Conservation (phyloP, 2,113 vertebrate genomes). For the Solea solea region DNA sequence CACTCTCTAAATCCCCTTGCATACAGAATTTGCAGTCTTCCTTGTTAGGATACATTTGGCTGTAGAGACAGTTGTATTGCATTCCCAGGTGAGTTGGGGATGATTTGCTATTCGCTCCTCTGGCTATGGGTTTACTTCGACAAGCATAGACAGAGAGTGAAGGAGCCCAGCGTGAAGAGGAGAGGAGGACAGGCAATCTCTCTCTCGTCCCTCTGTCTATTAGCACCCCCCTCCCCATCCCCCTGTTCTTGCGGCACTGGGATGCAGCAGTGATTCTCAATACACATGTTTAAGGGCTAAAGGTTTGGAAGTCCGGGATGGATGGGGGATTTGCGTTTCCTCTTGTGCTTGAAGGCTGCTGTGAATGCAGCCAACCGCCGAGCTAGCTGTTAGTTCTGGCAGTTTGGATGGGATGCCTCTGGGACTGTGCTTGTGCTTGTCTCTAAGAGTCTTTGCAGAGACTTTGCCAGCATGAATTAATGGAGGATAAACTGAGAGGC, state of each 20-base stretch:
- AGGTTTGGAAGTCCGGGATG: conserved; percentile 66
- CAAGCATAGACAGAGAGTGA: conserved; percentile 34
- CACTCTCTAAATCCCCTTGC: conserved; percentile 6
- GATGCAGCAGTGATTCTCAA: conserved; percentile 53
- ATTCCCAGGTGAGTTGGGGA: conserved; percentile 61
- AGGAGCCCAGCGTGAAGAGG: conserved; percentile 17
- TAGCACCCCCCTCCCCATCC: conserved; percentile 24
- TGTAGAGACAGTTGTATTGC: conserved; percentile 47
- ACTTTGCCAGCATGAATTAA: conserved; percentile 76
- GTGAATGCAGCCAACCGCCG: conserved; percentile 64
- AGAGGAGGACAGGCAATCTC: conserved; percentile 34
- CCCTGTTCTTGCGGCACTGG: conserved; percentile 42
- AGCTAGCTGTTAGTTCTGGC: conserved; percentile 72
- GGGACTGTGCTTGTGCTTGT: conserved; percentile 61
- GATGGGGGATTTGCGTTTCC: conserved; percentile 75
- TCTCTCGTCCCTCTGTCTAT: conserved; percentile 35
- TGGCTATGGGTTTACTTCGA: conserved; percentile 65
- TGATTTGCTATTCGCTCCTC: conserved; percentile 69
- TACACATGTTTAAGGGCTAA: conserved; percentile 74
- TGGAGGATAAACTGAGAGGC: conserved; percentile 65
- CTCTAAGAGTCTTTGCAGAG: conserved; percentile 76
- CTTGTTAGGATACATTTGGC: conserved; percentile 67
- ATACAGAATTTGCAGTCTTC: conserved; percentile 33
- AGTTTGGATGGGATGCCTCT: conserved; percentile 72
- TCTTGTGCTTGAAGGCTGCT: conserved; percentile 52